Base-by-base conservation (phyloP, 2,797 vertebrate species). In the Hybognathus amarus region DNA sequence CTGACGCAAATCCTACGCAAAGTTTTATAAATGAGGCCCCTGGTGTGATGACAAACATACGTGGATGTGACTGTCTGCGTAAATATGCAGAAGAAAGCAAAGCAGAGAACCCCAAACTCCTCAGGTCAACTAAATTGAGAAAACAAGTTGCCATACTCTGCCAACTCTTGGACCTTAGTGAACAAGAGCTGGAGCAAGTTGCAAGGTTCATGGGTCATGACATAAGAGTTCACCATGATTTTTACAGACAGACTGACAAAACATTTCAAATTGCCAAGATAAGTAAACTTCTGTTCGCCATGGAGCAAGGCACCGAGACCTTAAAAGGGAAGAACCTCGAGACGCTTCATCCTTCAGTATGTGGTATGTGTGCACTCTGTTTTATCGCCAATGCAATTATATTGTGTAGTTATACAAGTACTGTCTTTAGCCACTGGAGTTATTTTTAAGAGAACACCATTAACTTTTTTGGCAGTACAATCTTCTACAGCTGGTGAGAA, bases 281-380 rank as follows among this genome's bases (percentile, higher is more conserved):
- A 1, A 70, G 84, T n/a, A 88, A 88, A 9, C 84, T 89, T 45
- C 56, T 88, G 11, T 88, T 90, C 71, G 85, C 83, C 13, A 85
- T 87, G 84, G 86, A 89, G 11, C 9, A 86, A 68, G 80, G 66
- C 18, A 76, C 52, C 2, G 50, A 36, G 4, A 33, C 22, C 24
- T 13, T 86, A 4, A 82, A 2, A 1, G 86, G 82, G 2, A 87
- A 87, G 40, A 85, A 86, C 15, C 79, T 84, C 0, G 36, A 59
- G 5, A 80, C 61, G 0, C 12, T 84, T 27, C 22, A 7, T 71
- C 40, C 24, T 4, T 30, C 69, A 18, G 69, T 30, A n/a, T 17
- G 42, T n/a, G 24, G 69, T 47, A 47, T 27, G 42, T 45, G 10
- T 20, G 15, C 15, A 7, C 24, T 30, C 40, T 40, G 63, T 20